Conservation (phyloP, 1,140 invertebrate genomes). For the Sesamia nonagrioides region DNA sequence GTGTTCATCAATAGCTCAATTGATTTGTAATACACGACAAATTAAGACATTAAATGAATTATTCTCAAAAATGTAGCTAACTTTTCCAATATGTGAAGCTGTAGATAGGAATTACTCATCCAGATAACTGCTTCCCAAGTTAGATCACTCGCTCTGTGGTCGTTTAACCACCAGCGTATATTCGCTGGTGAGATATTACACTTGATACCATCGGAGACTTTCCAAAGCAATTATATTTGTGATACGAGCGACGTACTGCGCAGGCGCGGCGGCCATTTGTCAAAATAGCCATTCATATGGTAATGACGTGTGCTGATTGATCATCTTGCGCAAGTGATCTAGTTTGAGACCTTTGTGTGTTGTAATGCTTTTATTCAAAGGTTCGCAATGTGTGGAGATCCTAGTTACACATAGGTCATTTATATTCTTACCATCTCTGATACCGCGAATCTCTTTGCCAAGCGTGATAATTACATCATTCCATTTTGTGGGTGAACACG, state of each 20-base stretch:
- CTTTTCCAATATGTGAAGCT: not conserved
- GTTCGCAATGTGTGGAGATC: too few relatives aligned
- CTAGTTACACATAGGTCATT: too few relatives aligned
- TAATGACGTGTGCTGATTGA: slow-evolving; percentile 48
- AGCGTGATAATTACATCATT: too few relatives aligned
- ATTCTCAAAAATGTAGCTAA: not conserved
- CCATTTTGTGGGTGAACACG: too few relatives aligned
- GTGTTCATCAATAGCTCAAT: too few relatives aligned
- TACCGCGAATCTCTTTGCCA: too few relatives aligned
- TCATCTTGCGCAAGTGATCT: slow-evolving; percentile 42
- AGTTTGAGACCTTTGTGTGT: not conserved
- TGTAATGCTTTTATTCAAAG: not conserved
- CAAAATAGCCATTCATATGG: slow-evolving; percentile 53
- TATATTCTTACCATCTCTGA: too few relatives aligned
- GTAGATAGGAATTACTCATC: not conserved
- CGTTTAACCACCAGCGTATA: not conserved
- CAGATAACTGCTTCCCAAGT: not conserved
- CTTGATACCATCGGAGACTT: slow-evolving; percentile 31
- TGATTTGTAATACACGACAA: too few relatives aligned
- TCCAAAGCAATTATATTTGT: slow-evolving; percentile 41
- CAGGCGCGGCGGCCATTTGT: slow-evolving; percentile 51
- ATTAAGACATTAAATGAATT: too few relatives aligned
- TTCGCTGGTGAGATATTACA: slow-evolving; percentile 35
- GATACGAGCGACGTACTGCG: slow-evolving; percentile 5
- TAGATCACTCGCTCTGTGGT: not conserved